Base-by-base conservation (phyloP, 2,888 invertebrate genomes). In the Caenorhabditis angaria region DNA sequence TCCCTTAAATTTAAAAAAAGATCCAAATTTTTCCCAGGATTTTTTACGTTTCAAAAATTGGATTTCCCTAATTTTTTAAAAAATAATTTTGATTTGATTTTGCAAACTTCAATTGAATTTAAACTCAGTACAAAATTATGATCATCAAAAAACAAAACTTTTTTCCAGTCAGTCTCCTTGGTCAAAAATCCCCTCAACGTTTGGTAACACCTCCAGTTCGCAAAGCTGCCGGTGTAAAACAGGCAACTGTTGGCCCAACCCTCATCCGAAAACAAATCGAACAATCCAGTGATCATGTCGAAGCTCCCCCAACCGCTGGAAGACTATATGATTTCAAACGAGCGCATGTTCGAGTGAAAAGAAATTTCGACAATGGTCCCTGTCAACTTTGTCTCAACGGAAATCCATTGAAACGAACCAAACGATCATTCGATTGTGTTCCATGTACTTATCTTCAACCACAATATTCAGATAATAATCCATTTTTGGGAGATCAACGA, bases 401-500 rank as follows among this genome's bases (percentile, higher is more conserved):
- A 24, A 66, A 58, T 27, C 77, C 71, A 12, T 56, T 78, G 18
- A 80, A 80, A 63, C 59, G 81, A 65, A 65, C 71, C 1, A 81
- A 81, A 65, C 56, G 81, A 58, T 75, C 79, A 0, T 70, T 78
- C 24, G 67, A 80, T 50, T 80, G 80, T 63, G 68, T 76, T 22
- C 72, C 70, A n/a, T 82, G 82, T 56, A 76, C 79, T 10, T 82
- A 82, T 32, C 71, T 82, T 14, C 82, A 82, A 53, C 82, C 82
- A 29, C 76, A 77, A 54, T 78, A 78, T 28, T 71, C 76, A 0
- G 73, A 73, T 25, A 65, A 65, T 57, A 77, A 80, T 53, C 80
- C 80, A 22, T 76, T 77, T 61, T 32, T 68, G 24, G 68, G 68
- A 24, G 70, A 67, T 62, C 74, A 74, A 28, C 53, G 58, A n/a